Evolutionary conservation across 2,113 vertebrate genomes (phyloP), one percentile per base, ranked within the genome.

Genomic region (Hiodon alosoides): DNA sequence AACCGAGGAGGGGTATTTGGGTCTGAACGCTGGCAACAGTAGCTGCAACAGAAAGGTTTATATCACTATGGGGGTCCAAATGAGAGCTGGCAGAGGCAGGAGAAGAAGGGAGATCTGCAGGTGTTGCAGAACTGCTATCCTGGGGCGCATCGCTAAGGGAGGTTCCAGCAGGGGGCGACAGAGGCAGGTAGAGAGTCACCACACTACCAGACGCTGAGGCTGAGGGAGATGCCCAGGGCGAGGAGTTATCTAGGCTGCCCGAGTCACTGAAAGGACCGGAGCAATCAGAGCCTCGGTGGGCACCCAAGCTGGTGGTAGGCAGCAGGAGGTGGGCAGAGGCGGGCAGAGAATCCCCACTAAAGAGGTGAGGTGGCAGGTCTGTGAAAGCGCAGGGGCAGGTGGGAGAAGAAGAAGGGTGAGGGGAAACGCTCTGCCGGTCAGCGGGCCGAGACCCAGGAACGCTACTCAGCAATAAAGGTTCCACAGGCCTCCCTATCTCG

Each of bases 41-140:
- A 80, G 88, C 84, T 73, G 84, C 84, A 90, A 93, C 77, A 87
- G 90, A 93, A 91, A 91, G 52, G 79, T 75, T 83, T 16, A 61
- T 75, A 81, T 90, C 83, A 87, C 83, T 88, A 74, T 83, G 80
- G 84, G 86, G 82, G 72, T 76, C 81, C 83, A 83, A 0, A 57
- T 84, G 79, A 77, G 85, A 87, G 81, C 83, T 4, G 59, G 88
- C 80, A 72, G 89, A 85, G 82, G 81, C 77, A 77, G 5, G 11
- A 60, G 85, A 76, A 83, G 88, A 83, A 5, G 73, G 79, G 53
- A 31, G 31, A 31, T 83, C 85, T 74, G 69, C 76, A 60, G 81
- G 79, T 52, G 68, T 80, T 78, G 86, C 80, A 61, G 79, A 86
- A 77, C 61, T 84, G 75, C 84, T 82, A 74, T 85, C 8, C 1